phyloP scores from a whole-genome alignment of 1,140 invertebrate genomes.

The Drosophila ohnishii region DNA sequence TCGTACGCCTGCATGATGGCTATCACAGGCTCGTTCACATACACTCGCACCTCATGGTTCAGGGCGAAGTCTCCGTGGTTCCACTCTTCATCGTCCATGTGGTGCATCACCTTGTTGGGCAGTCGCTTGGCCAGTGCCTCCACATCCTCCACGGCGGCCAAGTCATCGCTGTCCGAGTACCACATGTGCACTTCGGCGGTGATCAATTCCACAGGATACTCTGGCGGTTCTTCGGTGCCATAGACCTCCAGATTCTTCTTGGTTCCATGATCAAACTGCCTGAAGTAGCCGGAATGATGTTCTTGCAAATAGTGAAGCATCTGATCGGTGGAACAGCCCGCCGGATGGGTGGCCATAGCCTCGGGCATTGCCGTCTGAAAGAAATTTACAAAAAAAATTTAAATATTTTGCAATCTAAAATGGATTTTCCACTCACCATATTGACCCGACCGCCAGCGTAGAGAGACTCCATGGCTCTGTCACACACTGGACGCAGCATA shows the following conservation, averaged over 20 bases:
- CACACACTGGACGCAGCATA: conserved; percentile 50
- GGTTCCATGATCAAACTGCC: conserved; percentile 83
- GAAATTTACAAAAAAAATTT: neutral
- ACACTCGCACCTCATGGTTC: conserved; percentile 40
- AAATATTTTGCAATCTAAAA: neutral
- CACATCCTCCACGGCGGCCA: conserved; percentile 86
- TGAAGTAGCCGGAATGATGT: conserved; percentile 67
- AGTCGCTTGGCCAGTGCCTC: conserved; percentile 79
- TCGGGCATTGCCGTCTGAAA: conserved; percentile 82
- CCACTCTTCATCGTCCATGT: conserved; percentile 84
- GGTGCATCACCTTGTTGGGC: conserved; percentile 82
- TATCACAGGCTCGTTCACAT: conserved; percentile 68
- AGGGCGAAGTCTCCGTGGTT: conserved; percentile 86
- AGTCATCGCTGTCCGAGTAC: conserved; percentile 85
- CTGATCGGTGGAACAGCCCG: conserved; percentile 84
- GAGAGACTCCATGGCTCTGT: neutral
- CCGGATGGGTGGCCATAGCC: conserved; percentile 82
- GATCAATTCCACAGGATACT: conserved; percentile 85
- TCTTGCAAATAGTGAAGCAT: conserved; percentile 84
- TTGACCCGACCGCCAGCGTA: conserved; percentile 40
- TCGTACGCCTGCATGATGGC: conserved; percentile 61
- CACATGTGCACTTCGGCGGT: conserved; percentile 85
- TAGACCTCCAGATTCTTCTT: conserved; percentile 84
- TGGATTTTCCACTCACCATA: conserved; percentile 37
- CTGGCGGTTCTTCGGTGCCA: conserved; percentile 83